phyloP scores from a whole-genome alignment of 2,113 vertebrate species.

The Zosterops japonicus region DNA sequence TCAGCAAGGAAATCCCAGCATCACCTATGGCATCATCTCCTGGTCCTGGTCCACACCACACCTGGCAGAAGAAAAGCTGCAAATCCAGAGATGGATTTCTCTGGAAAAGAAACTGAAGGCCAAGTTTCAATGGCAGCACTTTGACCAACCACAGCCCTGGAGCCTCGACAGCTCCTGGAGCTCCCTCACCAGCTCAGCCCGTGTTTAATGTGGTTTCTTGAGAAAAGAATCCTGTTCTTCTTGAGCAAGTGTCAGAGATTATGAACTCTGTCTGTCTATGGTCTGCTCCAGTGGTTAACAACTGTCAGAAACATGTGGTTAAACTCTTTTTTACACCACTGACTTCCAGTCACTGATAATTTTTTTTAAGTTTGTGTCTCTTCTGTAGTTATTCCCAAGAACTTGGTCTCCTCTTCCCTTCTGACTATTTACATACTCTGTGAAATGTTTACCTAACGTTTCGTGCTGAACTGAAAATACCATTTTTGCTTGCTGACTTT shows the following conservation, averaged over 20 bases:
- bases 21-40: rapidly evolving
- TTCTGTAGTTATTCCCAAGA: background rate
- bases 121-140: background rate
- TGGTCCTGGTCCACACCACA: background rate
- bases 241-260: background rate
- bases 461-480: background rate
- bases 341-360: background rate
- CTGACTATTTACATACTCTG: background rate
- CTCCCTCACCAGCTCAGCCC: background rate
- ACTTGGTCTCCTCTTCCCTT: background rate
- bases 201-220: rapidly evolving
- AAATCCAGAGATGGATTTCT: background rate
- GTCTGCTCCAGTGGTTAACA: background rate
- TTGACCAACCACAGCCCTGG: background rate
- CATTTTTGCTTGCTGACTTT: background rate
- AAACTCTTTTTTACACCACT: background rate
- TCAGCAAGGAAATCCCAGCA: rapidly evolving
- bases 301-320: background rate
- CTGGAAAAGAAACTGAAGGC: background rate
- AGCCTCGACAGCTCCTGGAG: background rate
- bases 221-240: background rate
- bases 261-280: background rate
- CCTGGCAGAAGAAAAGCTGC: background rate
- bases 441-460: background rate
- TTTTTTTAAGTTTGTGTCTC: background rate